Evolutionary conservation across 2,888 invertebrate species (phyloP).

Genomic region (Rosalia funebris): DNA sequence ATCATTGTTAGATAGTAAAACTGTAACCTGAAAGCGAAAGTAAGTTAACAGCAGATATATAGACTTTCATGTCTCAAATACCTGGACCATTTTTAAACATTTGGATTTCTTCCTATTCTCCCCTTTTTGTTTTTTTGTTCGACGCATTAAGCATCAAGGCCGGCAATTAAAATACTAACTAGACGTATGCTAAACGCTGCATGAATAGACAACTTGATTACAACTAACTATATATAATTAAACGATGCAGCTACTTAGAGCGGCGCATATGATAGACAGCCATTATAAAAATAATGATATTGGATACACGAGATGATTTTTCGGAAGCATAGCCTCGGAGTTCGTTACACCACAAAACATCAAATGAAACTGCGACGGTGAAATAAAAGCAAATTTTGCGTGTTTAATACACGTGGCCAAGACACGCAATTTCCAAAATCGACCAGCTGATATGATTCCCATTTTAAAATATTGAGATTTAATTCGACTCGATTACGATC

Average conservation of each 20-base stretch:
- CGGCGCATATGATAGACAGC: slow-evolving; percentile 32
- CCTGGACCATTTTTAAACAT: no score
- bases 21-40: no score
- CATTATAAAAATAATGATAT: slow-evolving; percentile 36
- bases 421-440: slow-evolving; percentile 38
- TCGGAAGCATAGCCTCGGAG: slow-evolving; percentile 13
- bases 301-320: slow-evolving; percentile 27
- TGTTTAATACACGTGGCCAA: slow-evolving; percentile 39
- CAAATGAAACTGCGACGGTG: slow-evolving; percentile 1
- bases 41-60: no score
- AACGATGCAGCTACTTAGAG: slow-evolving; percentile 35
- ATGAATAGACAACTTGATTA: slow-evolving; percentile 46
- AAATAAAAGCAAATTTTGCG: slow-evolving; percentile 29
- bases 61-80: no score
- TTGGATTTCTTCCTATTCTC: no score
- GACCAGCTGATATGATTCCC: slow-evolving; percentile 35
- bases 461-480: slow-evolving; percentile 33
- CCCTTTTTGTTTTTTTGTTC: not conserved
- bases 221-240: slow-evolving; percentile 43
- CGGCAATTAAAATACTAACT: slow-evolving; percentile 39
- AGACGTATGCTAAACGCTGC: slow-evolving; percentile 23
- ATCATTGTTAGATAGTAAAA: no score
- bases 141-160: not conserved
- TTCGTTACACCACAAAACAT: slow-evolving; percentile 30
- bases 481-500: slow-evolving; percentile 33